Evolutionary conservation across 2,888 invertebrate genomes (phyloP).

Genomic region (Parelbella ahira): DNA sequence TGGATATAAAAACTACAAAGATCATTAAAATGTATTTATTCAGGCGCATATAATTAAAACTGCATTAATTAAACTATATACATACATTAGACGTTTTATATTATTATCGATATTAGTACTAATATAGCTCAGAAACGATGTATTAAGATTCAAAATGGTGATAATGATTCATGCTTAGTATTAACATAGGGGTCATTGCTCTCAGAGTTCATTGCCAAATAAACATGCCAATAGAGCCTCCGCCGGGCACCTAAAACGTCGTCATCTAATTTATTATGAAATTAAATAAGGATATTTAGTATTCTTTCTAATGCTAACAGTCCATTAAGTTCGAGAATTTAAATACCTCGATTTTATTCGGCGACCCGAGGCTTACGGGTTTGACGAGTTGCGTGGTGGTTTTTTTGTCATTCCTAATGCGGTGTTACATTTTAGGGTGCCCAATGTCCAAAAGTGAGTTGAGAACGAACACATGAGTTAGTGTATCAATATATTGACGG

Average conservation of each 20-base stretch:
- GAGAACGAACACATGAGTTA: constrained; percentile 64
- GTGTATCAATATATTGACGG: constrained; percentile 66
- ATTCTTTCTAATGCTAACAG: constrained; percentile 3
- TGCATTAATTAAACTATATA: too few species aligned
- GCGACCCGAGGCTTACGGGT: constrained; percentile 4
- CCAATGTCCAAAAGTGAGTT: constrained; percentile 53
- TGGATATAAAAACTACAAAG: too few species aligned
- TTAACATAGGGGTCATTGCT: constrained; percentile 53
- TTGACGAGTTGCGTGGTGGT: constrained; percentile 3
- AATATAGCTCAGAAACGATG: too few species aligned
- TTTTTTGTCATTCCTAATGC: constrained; percentile 30
- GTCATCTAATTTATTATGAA: constrained; percentile 35
- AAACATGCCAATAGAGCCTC: constrained; percentile 57
- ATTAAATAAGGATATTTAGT: constrained; percentile 1
- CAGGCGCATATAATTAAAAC: too few species aligned
- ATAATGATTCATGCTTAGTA: constrained; percentile 29
- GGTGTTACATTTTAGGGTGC: constrained; percentile 59
- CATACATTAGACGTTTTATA: too few species aligned
- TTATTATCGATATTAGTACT: too few species aligned
- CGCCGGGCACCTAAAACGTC: constrained; percentile 55
- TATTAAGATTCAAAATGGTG: constrained; percentile 32
- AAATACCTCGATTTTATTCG: constrained; percentile 1
- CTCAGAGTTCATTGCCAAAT: constrained; percentile 76
- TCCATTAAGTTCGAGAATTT: constrained; percentile 5
- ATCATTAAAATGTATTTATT: too few species aligned